These are phyloP conservation scores for Patagioenas fasciata DNA, from an alignment of 2,113 vertebrate species.

Conservation along the genomic window DNA sequence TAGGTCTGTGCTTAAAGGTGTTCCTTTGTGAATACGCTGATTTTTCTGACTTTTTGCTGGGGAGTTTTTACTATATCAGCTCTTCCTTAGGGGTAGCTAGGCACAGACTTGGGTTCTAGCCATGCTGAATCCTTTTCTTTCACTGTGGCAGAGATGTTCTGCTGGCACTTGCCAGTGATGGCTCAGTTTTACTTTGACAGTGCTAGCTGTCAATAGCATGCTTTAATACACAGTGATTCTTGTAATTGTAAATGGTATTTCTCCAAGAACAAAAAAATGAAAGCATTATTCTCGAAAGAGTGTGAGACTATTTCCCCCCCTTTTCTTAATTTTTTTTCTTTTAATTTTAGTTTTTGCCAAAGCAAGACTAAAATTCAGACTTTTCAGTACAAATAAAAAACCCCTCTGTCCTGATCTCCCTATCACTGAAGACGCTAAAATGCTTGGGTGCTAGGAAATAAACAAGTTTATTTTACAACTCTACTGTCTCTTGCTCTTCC, in stretches of 20 bases:
- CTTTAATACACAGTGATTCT: not conserved
- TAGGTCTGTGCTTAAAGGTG: not conserved
- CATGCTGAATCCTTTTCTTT: not conserved
- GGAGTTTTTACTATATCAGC: not conserved
- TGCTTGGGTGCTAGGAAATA: not conserved
- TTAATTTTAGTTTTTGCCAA: not conserved
- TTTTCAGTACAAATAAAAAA: not conserved
- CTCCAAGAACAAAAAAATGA: not conserved
- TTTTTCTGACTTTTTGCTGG: not conserved
- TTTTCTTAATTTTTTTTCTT: not conserved
- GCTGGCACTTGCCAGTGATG: accelerated
- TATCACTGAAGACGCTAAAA: not conserved
- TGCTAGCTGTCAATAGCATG: not conserved
- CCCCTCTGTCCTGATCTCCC: not conserved
- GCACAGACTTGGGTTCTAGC: not conserved
- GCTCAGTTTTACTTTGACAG: not conserved
- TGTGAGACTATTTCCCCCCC: not conserved
- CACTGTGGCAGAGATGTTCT: not conserved
- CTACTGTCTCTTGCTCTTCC: not conserved
- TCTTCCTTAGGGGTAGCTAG: not conserved
- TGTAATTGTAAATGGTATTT: not conserved
- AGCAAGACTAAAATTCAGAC: not conserved
- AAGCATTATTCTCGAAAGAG: not conserved
- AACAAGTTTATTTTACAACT: not conserved
- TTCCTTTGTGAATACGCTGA: not conserved